These are phyloP conservation scores for Cheiracanthium punctorium DNA, from an alignment of 2,888 invertebrate genomes.

Conservation along the genomic window DNA sequence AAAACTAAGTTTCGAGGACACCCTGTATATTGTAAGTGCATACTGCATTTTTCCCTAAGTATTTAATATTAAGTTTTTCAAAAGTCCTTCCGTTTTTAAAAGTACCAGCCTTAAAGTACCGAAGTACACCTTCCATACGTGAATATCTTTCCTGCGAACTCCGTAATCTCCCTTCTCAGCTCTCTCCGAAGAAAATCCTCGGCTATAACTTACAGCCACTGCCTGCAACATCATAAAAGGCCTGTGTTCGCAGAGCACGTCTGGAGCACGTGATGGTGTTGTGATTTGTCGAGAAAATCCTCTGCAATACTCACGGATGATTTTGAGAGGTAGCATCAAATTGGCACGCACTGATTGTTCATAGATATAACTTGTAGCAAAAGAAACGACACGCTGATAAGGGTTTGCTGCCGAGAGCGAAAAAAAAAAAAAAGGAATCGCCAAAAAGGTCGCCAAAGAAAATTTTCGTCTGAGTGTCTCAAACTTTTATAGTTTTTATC, in stretches of 20 bases:
- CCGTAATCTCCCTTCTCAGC: too few species aligned
- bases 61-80: too few species aligned
- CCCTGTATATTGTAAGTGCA: too few species aligned
- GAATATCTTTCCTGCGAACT: too few species aligned
- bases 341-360: conserved; percentile 57
- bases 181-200: too few species aligned
- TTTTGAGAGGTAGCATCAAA: conserved; percentile 60
- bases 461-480: too few species aligned
- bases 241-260: conserved; percentile 13
- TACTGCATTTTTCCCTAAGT: too few species aligned
- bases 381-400: conserved; percentile 41
- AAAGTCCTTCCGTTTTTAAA: too few species aligned
- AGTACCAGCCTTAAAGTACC: too few species aligned
- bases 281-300: conserved; percentile 27
- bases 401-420: conserved; percentile 37
- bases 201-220: background rate
- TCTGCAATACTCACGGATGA: conserved; percentile 43
- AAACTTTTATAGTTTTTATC: too few species aligned
- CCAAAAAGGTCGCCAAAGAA: conserved; percentile 36
- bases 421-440: conserved; percentile 7
- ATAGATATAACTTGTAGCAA: conserved; percentile 57
- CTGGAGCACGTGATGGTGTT: background rate
- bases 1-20: too few species aligned
- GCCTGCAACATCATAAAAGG: background rate
- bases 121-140: too few species aligned